phyloP scores from a whole-genome alignment of 2,888 invertebrate genomes.

The Napeogenes sylphis region DNA sequence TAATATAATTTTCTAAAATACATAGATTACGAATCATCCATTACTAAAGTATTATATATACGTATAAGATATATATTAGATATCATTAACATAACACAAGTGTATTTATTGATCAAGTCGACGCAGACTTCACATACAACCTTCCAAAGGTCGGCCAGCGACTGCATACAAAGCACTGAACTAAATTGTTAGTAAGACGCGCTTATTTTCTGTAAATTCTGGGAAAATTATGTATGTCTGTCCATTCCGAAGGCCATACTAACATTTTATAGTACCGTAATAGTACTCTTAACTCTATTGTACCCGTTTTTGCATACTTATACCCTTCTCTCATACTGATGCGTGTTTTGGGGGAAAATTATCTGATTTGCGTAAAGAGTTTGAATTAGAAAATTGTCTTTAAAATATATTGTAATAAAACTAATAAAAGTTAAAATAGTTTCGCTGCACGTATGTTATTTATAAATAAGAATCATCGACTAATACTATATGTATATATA shows the following conservation, averaged over 20 bases:
- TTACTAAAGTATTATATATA: no score
- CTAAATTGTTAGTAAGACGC: constrained; percentile 13
- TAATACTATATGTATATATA: no score
- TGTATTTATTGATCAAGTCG: constrained; percentile 1
- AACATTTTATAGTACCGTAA: constrained; percentile 14
- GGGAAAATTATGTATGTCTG: constrained; percentile 14
- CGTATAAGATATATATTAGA: no score
- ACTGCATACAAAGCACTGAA: constrained; percentile 13
- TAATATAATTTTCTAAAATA: no score
- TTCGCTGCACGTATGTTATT: no score
- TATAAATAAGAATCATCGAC: no score
- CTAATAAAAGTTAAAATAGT: no score
- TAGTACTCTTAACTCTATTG: background rate
- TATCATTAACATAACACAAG: no score
- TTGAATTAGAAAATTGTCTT: background rate
- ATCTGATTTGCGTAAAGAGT: background rate
- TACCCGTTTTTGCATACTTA: background rate
- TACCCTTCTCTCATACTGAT: background rate
- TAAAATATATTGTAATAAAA: background rate
- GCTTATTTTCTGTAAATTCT: constrained; percentile 20
- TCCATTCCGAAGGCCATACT: constrained; percentile 14
- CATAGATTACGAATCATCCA: no score
- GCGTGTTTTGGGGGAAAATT: background rate
- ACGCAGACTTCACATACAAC: constrained; percentile 2
- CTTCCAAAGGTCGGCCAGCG: constrained; percentile 18